phyloP scores from a whole-genome alignment of 1,140 invertebrate genomes.

The Paracyclopina nana region DNA sequence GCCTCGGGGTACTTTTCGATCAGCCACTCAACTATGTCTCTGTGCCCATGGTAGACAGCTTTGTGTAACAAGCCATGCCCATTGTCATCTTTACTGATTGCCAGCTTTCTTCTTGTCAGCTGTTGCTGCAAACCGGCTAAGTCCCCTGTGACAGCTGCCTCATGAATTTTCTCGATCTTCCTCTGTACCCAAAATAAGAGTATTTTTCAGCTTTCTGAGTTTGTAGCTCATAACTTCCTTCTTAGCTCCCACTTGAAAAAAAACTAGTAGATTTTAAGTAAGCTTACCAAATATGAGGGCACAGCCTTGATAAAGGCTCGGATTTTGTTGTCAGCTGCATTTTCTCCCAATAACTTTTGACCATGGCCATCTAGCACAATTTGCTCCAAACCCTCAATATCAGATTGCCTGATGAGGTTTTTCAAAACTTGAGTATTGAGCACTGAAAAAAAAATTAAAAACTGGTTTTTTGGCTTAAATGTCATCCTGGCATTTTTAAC shows the following conservation, averaged over 20 bases:
- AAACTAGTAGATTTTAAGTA: background rate
- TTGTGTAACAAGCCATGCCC: background rate
- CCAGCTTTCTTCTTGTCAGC: background rate
- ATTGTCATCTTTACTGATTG: constrained; percentile 1
- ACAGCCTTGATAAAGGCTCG: constrained; percentile 1
- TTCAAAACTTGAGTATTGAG: background rate
- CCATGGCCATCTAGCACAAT: constrained; percentile 5
- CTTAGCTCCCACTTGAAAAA: background rate
- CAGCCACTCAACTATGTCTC: constrained; percentile 4
- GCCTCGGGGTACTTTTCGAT: constrained; percentile 2
- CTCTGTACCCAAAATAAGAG: background rate
- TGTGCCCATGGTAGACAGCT: background rate
- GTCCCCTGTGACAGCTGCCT: background rate
- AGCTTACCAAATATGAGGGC: constrained; percentile 6
- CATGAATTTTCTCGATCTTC: constrained; percentile 5
- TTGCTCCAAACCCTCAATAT: background rate
- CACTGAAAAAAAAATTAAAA: background rate
- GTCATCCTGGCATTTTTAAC: background rate
- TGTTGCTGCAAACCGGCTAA: background rate
- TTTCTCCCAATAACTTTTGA: constrained; percentile 3
- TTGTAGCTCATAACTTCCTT: background rate
- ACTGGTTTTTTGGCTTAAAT: background rate
- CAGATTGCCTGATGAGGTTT: background rate
- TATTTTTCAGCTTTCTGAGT: background rate
- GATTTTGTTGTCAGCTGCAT: background rate